Evolutionary conservation across 2,888 invertebrate species (phyloP).

Genomic region (Brachyopa scutellaris): DNA sequence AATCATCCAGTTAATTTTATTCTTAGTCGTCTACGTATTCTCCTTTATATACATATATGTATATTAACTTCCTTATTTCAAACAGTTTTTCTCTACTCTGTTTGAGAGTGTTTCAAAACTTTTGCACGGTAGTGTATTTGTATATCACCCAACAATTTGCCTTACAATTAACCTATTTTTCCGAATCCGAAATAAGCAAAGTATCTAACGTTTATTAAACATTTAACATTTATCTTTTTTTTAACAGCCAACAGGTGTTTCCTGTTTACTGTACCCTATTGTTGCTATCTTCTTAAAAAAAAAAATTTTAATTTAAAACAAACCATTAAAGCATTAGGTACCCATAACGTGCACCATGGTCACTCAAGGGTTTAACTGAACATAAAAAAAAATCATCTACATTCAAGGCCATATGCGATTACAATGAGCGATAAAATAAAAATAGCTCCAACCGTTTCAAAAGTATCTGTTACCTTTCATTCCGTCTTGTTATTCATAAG

Average conservation of each 20-base stretch:
- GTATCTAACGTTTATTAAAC: constrained; percentile 12
- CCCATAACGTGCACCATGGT: constrained; percentile 21
- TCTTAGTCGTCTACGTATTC: too few species aligned
- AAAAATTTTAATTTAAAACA: constrained; percentile 1
- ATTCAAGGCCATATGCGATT: constrained; percentile 21
- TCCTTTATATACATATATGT: too few species aligned
- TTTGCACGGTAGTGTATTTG: too few species aligned
- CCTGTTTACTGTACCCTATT: constrained; percentile 3
- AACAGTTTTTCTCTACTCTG: too few species aligned
- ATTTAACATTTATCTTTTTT: too few species aligned
- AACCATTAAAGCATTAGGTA: constrained; percentile 35
- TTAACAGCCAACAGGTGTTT: constrained; percentile 27
- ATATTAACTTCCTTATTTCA: too few species aligned
- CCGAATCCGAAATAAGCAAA: too few species aligned
- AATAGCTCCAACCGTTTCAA: neutral
- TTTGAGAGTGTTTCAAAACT: too few species aligned
- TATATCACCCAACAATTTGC: too few species aligned
- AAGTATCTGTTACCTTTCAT: constrained; percentile 24
- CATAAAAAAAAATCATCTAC: constrained; percentile 11
- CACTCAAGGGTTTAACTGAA: constrained; percentile 25
- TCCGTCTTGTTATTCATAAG: neutral
- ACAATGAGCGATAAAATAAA: neutral
- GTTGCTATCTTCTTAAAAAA: neutral
- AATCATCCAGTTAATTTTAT: too few species aligned
- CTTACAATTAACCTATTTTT: too few species aligned